phyloP scores from a whole-genome alignment of 2,797 vertebrate species.

The Pipistrellus pipistrellus region DNA sequence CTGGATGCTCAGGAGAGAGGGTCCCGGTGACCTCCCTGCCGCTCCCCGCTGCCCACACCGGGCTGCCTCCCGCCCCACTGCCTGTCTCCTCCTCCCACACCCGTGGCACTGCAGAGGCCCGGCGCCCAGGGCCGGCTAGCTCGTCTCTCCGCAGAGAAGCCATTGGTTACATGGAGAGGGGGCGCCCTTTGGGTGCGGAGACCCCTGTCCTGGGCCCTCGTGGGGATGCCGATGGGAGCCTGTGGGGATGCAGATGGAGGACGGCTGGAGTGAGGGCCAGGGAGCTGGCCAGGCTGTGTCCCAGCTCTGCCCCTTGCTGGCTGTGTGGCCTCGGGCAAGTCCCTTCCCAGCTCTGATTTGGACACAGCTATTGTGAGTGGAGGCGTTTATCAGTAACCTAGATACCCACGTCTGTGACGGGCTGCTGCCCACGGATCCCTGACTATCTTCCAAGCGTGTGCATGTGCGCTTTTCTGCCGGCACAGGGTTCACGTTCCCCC shows the following conservation, averaged over 20 bases:
- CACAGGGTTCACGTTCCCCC: not conserved
- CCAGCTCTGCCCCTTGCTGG: not conserved
- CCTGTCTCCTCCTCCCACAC: not conserved
- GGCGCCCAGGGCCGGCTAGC: not conserved
- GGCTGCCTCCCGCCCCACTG: not conserved
- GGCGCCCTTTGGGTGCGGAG: not conserved
- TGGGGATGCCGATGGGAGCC: not conserved
- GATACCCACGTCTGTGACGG: not conserved
- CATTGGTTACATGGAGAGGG: not conserved
- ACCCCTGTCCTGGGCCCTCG: not conserved
- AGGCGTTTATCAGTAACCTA: not conserved
- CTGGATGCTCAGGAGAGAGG: not conserved
- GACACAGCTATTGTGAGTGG: not conserved
- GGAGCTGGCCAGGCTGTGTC: not conserved
- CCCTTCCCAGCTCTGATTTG: not conserved
- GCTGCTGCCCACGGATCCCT: not conserved
- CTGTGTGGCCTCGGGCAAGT: not conserved
- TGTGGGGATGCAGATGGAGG: not conserved
- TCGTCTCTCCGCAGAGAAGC: not conserved
- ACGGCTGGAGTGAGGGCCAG: not conserved
- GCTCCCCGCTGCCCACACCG: not conserved
- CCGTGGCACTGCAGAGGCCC: not conserved
- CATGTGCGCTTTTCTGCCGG: not conserved
- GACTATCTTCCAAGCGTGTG: not conserved
- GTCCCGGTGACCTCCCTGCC: not conserved